Percentiles rank a stretch among this genome's conserved stretches.
Conservation (phyloP, 2,888 invertebrate genomes). For the Mesochorus sp. region DNA sequence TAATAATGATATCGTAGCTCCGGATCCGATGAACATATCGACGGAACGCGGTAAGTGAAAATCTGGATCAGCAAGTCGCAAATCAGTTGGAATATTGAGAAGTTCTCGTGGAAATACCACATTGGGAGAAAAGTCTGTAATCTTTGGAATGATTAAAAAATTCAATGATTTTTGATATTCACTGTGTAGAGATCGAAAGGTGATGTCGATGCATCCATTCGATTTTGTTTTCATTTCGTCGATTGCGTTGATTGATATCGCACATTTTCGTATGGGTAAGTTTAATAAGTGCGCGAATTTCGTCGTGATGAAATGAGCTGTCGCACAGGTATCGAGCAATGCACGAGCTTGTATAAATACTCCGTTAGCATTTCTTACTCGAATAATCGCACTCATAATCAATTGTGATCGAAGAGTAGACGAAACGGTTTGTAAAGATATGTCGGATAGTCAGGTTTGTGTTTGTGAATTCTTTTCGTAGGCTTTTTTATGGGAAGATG, state of each 20-base stretch:
- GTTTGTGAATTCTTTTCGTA: neutral
- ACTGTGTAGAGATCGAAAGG: neutral
- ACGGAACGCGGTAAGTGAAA: constrained; percentile 52
- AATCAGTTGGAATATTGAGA: constrained; percentile 48
- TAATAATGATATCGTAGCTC: constrained; percentile 46
- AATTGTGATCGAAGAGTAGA: constrained; percentile 3
- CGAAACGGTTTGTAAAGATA: neutral
- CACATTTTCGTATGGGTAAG: neutral
- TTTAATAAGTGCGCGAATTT: neutral
- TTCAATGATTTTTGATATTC: constrained; percentile 20
- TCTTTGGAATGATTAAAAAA: constrained; percentile 47
- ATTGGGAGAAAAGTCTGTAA: constrained; percentile 35
- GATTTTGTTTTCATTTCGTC: constrained; percentile 40
- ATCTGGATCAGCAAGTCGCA: constrained; percentile 60
- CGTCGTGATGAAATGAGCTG: neutral
- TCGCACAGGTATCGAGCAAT: constrained; percentile 43
- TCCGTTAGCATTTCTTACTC: constrained; percentile 13
- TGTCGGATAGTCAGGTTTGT: constrained; percentile 12
- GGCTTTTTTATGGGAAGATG: neutral
- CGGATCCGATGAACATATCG: constrained; percentile 59
- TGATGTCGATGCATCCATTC: neutral
- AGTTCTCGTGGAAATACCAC: constrained; percentile 42
- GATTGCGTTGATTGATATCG: neutral
- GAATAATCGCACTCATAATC: constrained; percentile 41
- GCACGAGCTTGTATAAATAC: constrained; percentile 25